Base-by-base conservation (phyloP, 2,888 invertebrate genomes). In the Eurytoma adleriae region DNA sequence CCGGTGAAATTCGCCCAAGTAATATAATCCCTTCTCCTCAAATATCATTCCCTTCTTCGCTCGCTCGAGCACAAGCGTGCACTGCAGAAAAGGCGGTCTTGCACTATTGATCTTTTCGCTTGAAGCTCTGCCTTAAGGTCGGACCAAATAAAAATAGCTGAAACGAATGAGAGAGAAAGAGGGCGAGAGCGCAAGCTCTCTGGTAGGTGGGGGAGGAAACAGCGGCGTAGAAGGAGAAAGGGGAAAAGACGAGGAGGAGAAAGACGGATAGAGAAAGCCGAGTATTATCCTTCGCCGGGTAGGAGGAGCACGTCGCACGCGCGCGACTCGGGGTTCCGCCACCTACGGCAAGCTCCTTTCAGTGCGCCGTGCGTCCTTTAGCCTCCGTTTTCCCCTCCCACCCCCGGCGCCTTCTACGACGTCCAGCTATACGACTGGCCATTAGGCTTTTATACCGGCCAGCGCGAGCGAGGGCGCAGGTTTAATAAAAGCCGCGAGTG, bases 401-500 rank as follows among this genome's bases (percentile, higher is more conserved):
- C 18, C 10, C 18, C 82, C 78, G 72, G 80, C 73, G 78, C 16
- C 54, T 54, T 40, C 64, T 82, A 82, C 80, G 84, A 83, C 84
- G 82, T 79, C 80, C 80, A 75, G 78, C 75, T 74, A 76, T 84
- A 83, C 84, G 83, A 81, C 83, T 82, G 81, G 73, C 84, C 83
- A 84, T 85, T 84, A 85, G 83, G 77, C 83, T 84, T 85, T 85
- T 84, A 84, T 84, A 80, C 80, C 18, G n/a, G 67, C n/a, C 14
- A 2, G 59, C 30, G 59, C 56, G 40, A 75, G 78, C 82, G 80
- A 79, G 80, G 82, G 84, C 79, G 82, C 82, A 80, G 83, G 83
- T 84, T 85, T 84, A 83, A 85, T 84, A 85, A 84, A 85, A 84
- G 83, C 83, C 81, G 82, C 81, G 79, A 79, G 79, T 79, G 81